These are phyloP conservation scores for Scaptomyza polygonia DNA, from an alignment of 2,888 invertebrate genomes.

Conservation along the genomic window DNA sequence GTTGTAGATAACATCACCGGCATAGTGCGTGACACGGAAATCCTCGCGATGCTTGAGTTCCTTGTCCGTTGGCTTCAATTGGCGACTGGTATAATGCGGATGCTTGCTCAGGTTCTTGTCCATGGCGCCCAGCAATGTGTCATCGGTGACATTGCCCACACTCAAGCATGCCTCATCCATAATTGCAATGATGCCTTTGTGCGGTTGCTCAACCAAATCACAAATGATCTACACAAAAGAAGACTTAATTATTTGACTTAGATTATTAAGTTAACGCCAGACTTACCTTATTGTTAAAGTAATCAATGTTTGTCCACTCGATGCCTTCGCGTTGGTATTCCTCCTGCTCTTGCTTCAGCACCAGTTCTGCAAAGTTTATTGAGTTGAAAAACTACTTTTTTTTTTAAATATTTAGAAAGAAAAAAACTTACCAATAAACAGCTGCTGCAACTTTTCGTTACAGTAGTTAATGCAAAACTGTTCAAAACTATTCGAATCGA, in stretches of 20 bases:
- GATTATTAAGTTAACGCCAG: not conserved
- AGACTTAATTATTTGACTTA: not conserved
- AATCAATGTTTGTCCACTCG: conserved; percentile 96
- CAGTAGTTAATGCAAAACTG: conserved; percentile 99
- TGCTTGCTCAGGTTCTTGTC: conserved; percentile 94
- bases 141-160: conserved; percentile 94
- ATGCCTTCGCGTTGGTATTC: conserved; percentile 98
- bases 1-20: conserved; percentile 97
- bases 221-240: conserved; percentile 89
- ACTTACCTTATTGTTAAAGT: conserved; percentile 96
- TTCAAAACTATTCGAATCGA: conserved; percentile 98
- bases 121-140: conserved; percentile 96
- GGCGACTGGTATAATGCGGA: conserved; percentile 95
- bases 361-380: conserved; percentile 89
- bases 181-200: conserved; percentile 95
- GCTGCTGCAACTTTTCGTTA: conserved; percentile 98
- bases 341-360: conserved; percentile 98
- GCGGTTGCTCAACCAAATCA: conserved; percentile 96
- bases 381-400: not conserved
- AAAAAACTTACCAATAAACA: conserved; percentile 92
- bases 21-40: conserved; percentile 96
- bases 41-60: conserved; percentile 90
- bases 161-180: conserved; percentile 99
- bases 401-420: too few species aligned
- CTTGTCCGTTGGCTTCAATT: conserved; percentile 92